Conservation (phyloP, 2,888 invertebrate genomes). For the Dolomedes plantarius region DNA sequence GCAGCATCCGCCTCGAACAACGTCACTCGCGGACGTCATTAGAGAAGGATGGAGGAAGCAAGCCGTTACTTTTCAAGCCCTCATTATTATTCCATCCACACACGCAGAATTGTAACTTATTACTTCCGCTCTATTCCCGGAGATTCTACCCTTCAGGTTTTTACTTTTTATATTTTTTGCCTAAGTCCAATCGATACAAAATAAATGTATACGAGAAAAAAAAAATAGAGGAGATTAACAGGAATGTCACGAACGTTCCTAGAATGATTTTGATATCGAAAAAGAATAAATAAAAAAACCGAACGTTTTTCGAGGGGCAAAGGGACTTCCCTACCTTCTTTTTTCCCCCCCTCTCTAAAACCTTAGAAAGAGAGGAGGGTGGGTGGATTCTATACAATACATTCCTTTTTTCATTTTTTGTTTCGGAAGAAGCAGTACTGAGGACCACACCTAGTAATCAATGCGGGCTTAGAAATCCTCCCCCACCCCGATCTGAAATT, state of each 20-base stretch:
- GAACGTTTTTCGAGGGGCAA: background rate
- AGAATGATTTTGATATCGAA: conserved; percentile 62
- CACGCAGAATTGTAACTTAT: no score
- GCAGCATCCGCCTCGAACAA: no score
- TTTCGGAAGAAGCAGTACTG: background rate
- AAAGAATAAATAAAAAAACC: conserved; percentile 15
- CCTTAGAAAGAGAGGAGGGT: conserved; percentile 22
- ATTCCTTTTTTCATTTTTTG: conserved; percentile 9
- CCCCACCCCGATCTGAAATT: conserved; percentile 24
- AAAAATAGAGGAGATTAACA: conserved; percentile 45
- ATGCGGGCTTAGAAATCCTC: conserved; percentile 27
- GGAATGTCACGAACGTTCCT: conserved; percentile 59
- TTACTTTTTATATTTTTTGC: background rate
- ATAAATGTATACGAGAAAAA: conserved; percentile 15
- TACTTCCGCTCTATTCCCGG: background rate
- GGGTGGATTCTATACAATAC: conserved; percentile 18
- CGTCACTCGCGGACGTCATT: no score
- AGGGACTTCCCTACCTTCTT: background rate
- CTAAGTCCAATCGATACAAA: conserved; percentile 29
- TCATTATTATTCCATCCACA: no score
- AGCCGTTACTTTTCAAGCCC: no score
- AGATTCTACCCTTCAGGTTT: background rate
- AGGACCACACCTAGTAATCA: conserved; percentile 67
- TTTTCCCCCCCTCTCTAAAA: background rate
- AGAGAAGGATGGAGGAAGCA: no score